Conservation (phyloP, 2,113 vertebrate genomes). For the Nerophis ophidion region DNA sequence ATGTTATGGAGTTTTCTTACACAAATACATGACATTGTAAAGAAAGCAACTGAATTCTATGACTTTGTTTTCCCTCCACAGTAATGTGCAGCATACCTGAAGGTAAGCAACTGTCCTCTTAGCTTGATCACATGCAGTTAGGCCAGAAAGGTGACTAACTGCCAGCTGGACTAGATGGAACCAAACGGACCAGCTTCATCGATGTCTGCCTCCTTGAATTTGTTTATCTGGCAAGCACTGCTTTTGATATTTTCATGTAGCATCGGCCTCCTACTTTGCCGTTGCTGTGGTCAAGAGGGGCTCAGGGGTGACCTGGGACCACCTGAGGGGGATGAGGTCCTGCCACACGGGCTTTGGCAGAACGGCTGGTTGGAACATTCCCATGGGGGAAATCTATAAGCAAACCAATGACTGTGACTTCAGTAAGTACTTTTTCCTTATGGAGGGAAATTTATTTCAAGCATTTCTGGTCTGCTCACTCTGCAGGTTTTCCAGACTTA, state of each 20-base stretch:
- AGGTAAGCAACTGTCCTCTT: conserved; percentile 11
- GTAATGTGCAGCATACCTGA: background rate
- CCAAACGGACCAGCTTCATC: too few species aligned
- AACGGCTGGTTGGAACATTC: conserved; percentile 85
- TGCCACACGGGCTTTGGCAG: conserved; percentile 80
- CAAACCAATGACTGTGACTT: conserved; percentile 68
- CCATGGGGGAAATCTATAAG: conserved; percentile 74
- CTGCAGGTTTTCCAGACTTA: too few species aligned
- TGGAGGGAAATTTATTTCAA: too few species aligned
- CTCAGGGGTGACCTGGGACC: conserved; percentile 66
- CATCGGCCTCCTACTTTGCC: conserved; percentile 56
- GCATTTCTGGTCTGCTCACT: too few species aligned
- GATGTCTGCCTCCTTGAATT: too few species aligned
- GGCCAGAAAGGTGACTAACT: too few species aligned
- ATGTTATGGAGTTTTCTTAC: too few species aligned
- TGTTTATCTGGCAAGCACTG: background rate
- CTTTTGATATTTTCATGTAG: conserved; percentile 8
- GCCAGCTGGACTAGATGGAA: too few species aligned
- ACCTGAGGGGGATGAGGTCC: conserved; percentile 74
- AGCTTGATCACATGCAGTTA: background rate
- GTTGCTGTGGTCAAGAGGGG: conserved; percentile 82
- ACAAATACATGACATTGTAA: too few species aligned
- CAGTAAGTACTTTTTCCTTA: conserved; percentile 60
- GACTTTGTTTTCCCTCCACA: conserved; percentile 22
- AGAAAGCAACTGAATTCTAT: background rate